Evolutionary conservation across 2,888 invertebrate genomes (phyloP).

Genomic region (Esperia sulphurella): DNA sequence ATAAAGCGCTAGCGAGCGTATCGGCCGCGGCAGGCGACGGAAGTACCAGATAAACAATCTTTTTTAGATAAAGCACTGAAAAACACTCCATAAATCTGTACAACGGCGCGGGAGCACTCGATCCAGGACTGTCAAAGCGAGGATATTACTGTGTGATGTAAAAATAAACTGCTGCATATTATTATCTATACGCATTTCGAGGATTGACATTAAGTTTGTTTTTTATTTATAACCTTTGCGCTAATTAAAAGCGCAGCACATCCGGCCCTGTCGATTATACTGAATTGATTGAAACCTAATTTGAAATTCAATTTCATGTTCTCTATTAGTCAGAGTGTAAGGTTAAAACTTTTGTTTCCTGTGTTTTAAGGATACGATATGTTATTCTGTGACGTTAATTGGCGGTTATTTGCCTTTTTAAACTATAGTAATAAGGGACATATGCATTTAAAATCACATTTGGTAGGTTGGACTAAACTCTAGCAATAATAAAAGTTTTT

Average conservation of each 20-base stretch:
- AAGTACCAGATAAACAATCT: conserved; percentile 77
- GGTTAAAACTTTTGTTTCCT: conserved; percentile 60
- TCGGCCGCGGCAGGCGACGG: conserved; percentile 73
- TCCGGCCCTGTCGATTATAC: conserved; percentile 60
- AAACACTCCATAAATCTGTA: conserved; percentile 71
- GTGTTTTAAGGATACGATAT: conserved; percentile 48
- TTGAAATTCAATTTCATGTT: conserved; percentile 64
- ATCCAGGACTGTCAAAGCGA: conserved; percentile 58
- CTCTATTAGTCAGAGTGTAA: conserved; percentile 45
- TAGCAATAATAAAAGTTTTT: conserved; percentile 1
- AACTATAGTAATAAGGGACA: conserved; percentile 12
- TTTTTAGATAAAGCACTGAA: conserved; percentile 75
- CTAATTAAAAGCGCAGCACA: conserved; percentile 66
- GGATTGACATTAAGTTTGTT: conserved; percentile 39
- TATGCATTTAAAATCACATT: conserved; percentile 35
- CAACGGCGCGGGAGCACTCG: conserved; percentile 49
- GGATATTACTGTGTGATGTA: conserved; percentile 26
- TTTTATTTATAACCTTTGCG: conserved; percentile 64
- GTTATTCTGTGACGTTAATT: conserved; percentile 46
- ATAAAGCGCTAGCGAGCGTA: conserved; percentile 74
- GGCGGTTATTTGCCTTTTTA: conserved; percentile 41
- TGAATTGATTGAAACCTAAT: conserved; percentile 62
- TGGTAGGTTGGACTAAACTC: background rate
- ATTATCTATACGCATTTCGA: background rate
- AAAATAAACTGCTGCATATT: conserved; percentile 32